phyloP scores from a whole-genome alignment of 1,140 invertebrate species.

The Zaprionus gabonicus region DNA sequence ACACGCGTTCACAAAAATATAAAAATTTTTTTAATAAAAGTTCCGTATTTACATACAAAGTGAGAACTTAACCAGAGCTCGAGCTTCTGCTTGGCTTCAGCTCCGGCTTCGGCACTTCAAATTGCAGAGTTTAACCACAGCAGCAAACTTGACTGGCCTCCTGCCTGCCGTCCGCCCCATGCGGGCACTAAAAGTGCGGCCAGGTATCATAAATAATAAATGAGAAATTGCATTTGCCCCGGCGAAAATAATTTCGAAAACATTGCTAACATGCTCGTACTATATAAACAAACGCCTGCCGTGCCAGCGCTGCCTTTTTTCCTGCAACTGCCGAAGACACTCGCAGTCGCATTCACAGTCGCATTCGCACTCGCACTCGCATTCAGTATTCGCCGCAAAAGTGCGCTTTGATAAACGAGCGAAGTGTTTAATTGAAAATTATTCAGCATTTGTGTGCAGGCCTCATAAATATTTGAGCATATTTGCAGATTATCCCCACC shows the following conservation, averaged over 20 bases:
- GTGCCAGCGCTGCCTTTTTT: constrained; percentile 11
- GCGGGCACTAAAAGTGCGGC: constrained; percentile 64
- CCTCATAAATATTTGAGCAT: constrained; percentile 5
- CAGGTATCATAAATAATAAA: constrained; percentile 77
- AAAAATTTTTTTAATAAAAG: constrained; percentile 75
- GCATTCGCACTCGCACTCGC: background rate
- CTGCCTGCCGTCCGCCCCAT: constrained; percentile 19
- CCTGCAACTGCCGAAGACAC: background rate
- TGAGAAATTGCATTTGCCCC: constrained; percentile 64
- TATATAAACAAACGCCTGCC: constrained; percentile 23
- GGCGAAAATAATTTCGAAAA: constrained; percentile 36
- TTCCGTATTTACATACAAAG: constrained; percentile 79
- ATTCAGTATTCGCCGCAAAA: background rate
- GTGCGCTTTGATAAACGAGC: constrained; percentile 10
- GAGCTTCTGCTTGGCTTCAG: background rate
- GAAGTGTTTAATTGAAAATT: constrained; percentile 15
- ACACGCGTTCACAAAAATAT: constrained; percentile 33
- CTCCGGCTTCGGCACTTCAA: constrained; percentile 20
- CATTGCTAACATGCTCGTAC: constrained; percentile 11
- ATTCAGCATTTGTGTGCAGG: constrained; percentile 5
- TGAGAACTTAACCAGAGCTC: constrained; percentile 28
- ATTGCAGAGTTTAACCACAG: constrained; percentile 56
- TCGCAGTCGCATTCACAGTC: background rate
- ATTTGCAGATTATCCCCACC: background rate
- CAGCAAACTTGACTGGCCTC: constrained; percentile 53